These are phyloP conservation scores for Drosophila eugracilis DNA, from an alignment of 1,140 invertebrate species.

Conservation along the genomic window DNA sequence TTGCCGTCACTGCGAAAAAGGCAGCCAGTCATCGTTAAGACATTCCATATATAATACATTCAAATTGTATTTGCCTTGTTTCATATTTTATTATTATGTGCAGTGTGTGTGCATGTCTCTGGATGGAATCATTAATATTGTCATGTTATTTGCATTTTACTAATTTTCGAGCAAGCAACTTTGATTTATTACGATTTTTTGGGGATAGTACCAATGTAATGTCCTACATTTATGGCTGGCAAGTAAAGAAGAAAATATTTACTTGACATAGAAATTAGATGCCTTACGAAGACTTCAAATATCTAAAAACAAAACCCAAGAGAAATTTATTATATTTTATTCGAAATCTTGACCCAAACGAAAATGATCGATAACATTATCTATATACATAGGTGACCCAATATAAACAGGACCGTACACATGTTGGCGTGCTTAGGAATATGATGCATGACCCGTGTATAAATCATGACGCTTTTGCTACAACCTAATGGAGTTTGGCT, in stretches of 20 bases:
- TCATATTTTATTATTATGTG: conserved; percentile 60
- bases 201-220: conserved; percentile 26
- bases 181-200: conserved; percentile 64
- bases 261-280: too few relatives aligned
- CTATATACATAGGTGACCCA: not conserved
- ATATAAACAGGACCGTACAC: conserved; percentile 6
- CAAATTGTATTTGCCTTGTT: conserved; percentile 48
- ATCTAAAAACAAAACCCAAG: too few relatives aligned
- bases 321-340: too few relatives aligned
- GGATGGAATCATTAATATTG: conserved; percentile 70
- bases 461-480: conserved; percentile 65
- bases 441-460: conserved; percentile 69
- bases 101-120: conserved; percentile 34
- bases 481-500: conserved; percentile 68
- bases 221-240: conserved; percentile 26
- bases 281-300: too few relatives aligned
- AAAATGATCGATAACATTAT: conserved; percentile 40
- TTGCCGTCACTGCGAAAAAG: conserved; percentile 54
- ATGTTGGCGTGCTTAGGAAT: conserved; percentile 25
- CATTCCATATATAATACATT: conserved; percentile 24
- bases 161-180: conserved; percentile 68
- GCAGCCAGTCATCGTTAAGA: conserved; percentile 44
- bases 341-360: too few relatives aligned
- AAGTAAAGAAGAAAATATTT: not conserved
- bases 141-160: conserved; percentile 77